These are phyloP conservation scores for Istiophorus platypterus DNA, from an alignment of 2,113 vertebrate species.

Conservation along the genomic window DNA sequence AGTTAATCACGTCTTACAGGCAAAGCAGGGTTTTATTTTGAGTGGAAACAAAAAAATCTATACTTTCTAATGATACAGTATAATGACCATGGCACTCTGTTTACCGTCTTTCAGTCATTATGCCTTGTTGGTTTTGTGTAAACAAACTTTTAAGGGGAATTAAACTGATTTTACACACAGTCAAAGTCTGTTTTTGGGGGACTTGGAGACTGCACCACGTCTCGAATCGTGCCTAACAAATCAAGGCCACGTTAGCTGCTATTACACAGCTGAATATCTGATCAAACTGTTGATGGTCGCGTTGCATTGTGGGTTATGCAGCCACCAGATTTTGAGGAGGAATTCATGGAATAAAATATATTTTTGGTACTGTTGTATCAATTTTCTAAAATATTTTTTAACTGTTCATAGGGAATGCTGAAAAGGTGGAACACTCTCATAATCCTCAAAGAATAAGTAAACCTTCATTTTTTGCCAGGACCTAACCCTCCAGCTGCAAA, in stretches of 20 bases:
- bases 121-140: background rate
- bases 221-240: too few species aligned
- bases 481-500: background rate
- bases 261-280: background rate
- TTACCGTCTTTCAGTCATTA: too few species aligned
- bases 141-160: background rate
- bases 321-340: background rate
- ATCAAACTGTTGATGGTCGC: background rate
- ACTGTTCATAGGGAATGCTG: background rate
- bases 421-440: background rate
- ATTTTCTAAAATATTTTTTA: background rate
- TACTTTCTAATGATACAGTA: background rate
- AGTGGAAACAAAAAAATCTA: background rate
- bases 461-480: background rate
- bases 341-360: background rate
- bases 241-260: background rate
- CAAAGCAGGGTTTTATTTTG: background rate
- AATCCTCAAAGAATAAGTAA: background rate
- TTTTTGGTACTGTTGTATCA: background rate
- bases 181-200: background rate
- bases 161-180: background rate
- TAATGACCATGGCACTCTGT: too few species aligned
- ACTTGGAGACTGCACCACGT: too few species aligned
- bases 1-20: background rate
- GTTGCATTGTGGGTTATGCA: background rate